Conservation (phyloP, 2,113 vertebrate species). For the Globicephala melas region DNA sequence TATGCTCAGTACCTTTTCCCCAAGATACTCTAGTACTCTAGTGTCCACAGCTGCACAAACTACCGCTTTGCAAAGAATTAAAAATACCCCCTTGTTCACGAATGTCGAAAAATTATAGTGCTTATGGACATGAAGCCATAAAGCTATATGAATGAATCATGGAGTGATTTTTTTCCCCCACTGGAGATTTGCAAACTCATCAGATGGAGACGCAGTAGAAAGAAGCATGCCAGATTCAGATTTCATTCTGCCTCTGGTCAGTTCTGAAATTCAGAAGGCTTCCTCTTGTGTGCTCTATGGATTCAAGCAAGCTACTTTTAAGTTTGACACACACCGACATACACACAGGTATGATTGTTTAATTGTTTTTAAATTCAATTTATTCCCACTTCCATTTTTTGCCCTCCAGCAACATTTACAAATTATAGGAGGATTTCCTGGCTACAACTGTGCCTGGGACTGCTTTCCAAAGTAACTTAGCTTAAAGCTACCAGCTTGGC, state of each 20-base stretch:
- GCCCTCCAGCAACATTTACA: conserved; percentile 20
- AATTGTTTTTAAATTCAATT: conserved; percentile 38
- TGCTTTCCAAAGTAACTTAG: conserved; percentile 42
- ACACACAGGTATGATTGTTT: not conserved
- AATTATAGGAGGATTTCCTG: not conserved
- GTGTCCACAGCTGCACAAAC: conserved; percentile 51
- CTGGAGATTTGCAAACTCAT: conserved; percentile 48
- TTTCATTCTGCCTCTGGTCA: not conserved
- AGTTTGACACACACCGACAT: not conserved
- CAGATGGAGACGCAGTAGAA: conserved; percentile 13
- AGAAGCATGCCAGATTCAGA: not conserved
- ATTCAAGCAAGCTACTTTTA: not conserved
- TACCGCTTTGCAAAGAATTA: conserved; percentile 36
- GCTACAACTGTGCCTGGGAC: not conserved
- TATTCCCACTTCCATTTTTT: not conserved
- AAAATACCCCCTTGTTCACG: not conserved
- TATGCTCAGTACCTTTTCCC: not conserved
- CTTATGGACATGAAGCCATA: conserved; percentile 22
- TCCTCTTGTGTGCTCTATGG: not conserved
- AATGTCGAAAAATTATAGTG: not conserved
- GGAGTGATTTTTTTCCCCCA: not conserved
- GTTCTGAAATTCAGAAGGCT: conserved; percentile 48
- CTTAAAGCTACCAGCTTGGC: conserved; percentile 18
- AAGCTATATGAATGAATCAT: not conserved
- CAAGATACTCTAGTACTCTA: not conserved